phyloP scores from a whole-genome alignment of 2,797 vertebrate species.

The Oreochromis mossambicus region DNA sequence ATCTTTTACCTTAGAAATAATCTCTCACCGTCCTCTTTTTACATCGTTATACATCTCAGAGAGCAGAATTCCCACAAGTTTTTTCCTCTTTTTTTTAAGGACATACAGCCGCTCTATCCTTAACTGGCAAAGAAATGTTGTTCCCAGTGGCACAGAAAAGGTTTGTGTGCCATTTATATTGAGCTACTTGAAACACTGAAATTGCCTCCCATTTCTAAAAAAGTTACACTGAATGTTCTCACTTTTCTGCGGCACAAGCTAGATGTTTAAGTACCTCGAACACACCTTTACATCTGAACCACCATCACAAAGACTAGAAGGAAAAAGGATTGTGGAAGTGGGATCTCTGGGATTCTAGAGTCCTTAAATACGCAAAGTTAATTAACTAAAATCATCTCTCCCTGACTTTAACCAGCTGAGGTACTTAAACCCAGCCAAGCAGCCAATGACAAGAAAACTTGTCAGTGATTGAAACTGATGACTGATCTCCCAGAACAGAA shows the following conservation, averaged over 20 bases:
- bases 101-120: neutral
- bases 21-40: neutral
- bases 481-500: neutral
- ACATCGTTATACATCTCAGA: neutral
- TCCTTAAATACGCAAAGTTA: accelerated
- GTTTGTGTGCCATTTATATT: neutral
- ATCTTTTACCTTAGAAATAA: neutral
- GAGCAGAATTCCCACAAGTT: too few relatives aligned
- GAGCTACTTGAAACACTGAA: neutral
- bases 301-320: neutral
- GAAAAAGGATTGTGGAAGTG: neutral
- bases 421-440: neutral
- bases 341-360: neutral
- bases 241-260: neutral
- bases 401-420: neutral
- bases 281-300: neutral
- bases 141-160: neutral
- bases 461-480: neutral
- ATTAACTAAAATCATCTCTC: neutral
- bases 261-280: neutral
- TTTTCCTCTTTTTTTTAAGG: neutral
- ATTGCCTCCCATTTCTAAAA: neutral
- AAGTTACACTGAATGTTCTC: neutral
- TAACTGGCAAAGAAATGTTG: neutral
- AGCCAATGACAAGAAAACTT: neutral